Evolutionary conservation across 1,140 invertebrate genomes (phyloP), one percentile per base, ranked within the genome.

Genomic region (Catajapyx aquilonaris): DNA sequence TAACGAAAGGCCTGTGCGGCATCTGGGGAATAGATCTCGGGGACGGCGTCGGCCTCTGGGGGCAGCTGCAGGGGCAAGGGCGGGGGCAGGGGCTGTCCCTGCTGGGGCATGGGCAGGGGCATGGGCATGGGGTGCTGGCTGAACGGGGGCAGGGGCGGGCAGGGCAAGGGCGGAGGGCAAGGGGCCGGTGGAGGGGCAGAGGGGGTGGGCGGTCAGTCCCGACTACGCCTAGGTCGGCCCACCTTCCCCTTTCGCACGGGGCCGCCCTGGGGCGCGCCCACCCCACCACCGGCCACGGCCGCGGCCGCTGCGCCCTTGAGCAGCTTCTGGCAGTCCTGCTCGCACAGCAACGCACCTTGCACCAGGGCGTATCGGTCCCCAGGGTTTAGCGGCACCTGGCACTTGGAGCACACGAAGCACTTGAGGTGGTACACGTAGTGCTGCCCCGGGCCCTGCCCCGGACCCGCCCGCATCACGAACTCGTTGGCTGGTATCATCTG

Each of bases 371-470:
- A 87, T 58, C 75, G 76, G 68, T 90, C 85, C 45, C 86, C 86
- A 41, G 80, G 72, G 51, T 78, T 71, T 43, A 93, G 72, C 58
- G 76, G 76, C 45, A 71, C 68, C 44, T 79, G 73, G 56, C 86
- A 93, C 54, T 87, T 87, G 55, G 78, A 83, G 65, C 86, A 93
- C 43, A 74, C 71, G 65, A 93, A 93, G 62, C 85, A 91, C 64
- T 85, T 86, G 57, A 86, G 68, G 68, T 93, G 85, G 69, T 87
- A 91, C 48, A 88, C 83, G 59, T 67, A 61, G 44, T 57, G 60
- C n/a, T n/a, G n/a, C 48, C 41, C 45, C 16, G 17, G 17, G 17
- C 5, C 7, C 16, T 34, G 17, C 5, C 16, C 5, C 3, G 39
- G 21, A 39, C 68, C 71, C 46, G 77, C 73, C 57, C 79, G 66